phyloP scores from a whole-genome alignment of 1,140 invertebrate genomes.

The Lethocerus indicus region DNA sequence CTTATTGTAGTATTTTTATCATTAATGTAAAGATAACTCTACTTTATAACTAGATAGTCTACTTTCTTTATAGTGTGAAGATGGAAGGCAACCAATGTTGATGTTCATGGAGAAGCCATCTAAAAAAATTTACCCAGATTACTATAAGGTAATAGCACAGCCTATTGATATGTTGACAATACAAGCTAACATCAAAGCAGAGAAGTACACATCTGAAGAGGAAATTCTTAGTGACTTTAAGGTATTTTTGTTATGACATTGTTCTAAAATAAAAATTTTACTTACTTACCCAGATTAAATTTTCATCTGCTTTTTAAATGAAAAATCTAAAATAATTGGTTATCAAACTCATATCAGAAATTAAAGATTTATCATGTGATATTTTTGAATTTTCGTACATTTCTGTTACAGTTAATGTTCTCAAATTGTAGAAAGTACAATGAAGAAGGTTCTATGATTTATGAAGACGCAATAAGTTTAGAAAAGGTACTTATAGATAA shows the following conservation, averaged over 20 bases:
- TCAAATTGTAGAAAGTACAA: slow-evolving; percentile 91
- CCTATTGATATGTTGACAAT: slow-evolving; percentile 93
- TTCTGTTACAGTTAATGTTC: slow-evolving; percentile 67
- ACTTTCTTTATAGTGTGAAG: slow-evolving; percentile 37
- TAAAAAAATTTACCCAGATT: slow-evolving; percentile 88
- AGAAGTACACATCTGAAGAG: slow-evolving; percentile 43
- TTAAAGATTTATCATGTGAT: no score
- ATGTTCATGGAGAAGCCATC: slow-evolving; percentile 95
- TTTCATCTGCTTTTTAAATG: no score
- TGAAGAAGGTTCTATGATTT: slow-evolving; percentile 87
- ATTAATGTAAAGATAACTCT: no score
- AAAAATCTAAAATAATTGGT: no score
- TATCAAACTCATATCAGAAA: no score
- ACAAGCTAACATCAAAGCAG: slow-evolving; percentile 70
- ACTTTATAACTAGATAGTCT: no score
- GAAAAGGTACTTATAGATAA: slow-evolving; percentile 74
- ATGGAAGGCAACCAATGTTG: slow-evolving; percentile 70
- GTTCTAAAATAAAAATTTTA: background rate
- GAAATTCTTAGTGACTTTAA: slow-evolving; percentile 52
- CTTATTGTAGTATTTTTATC: no score
- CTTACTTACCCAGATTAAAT: background rate
- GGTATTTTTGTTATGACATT: slow-evolving; percentile 21
- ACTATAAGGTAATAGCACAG: slow-evolving; percentile 83
- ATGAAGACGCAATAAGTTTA: slow-evolving; percentile 79
- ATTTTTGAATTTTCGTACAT: background rate